Conservation (phyloP, 1,140 invertebrate genomes). For the Lysiphlebus fabarum region DNA sequence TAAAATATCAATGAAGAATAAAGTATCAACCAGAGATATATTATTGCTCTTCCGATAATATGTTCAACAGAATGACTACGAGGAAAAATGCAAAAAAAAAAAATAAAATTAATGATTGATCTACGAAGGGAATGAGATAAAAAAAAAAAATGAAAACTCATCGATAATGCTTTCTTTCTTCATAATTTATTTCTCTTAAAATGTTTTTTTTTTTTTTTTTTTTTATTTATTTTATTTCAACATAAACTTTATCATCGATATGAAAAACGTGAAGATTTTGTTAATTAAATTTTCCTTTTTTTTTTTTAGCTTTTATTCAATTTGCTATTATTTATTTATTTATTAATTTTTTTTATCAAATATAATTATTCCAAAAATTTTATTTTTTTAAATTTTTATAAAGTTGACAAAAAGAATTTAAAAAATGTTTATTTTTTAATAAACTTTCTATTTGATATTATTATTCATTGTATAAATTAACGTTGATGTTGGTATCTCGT, state of each 20-base stretch:
- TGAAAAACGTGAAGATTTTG: slow-evolving; percentile 39
- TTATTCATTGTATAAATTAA: background rate
- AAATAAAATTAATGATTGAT: no score
- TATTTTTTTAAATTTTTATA: no score
- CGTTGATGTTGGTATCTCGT: background rate
- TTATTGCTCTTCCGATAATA: no score
- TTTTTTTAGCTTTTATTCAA: no score
- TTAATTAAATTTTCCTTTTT: slow-evolving; percentile 32
- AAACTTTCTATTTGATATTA: background rate
- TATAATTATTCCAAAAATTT: background rate
- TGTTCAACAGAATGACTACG: no score
- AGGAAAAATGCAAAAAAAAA: no score
- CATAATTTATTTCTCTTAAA: no score
- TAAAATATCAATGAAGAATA: no score
- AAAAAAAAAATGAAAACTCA: background rate
- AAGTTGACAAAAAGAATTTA: background rate
- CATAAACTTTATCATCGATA: slow-evolving; percentile 32
- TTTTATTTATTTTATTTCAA: background rate
- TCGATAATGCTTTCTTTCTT: background rate
- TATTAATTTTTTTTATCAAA: no score
- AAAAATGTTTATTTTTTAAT: background rate
- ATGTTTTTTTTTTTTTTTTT: no score
- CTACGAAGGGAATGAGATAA: background rate
- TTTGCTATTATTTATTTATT: no score
- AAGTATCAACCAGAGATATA: no score